Percentiles rank a stretch among this genome's conserved stretches.
Conservation (phyloP, 2,113 vertebrate species). For the Coturnix japonica region DNA sequence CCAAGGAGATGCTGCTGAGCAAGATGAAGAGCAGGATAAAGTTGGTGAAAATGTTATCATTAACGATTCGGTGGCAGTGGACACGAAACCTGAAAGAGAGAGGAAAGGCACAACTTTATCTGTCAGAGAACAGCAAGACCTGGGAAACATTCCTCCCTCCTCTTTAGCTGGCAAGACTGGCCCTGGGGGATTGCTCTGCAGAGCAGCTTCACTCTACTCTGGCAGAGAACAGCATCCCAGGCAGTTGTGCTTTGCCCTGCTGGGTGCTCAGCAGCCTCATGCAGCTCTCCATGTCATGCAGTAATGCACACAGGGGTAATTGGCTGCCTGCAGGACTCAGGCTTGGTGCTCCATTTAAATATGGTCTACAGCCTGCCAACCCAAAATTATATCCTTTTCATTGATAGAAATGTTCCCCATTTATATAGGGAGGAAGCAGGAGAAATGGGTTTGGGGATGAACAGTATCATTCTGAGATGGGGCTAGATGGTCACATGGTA, state of each 20-base stretch:
- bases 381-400: neutral
- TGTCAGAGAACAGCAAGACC: neutral
- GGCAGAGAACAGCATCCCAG: neutral
- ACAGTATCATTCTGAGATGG: neutral
- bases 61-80: constrained; percentile 96
- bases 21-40: constrained; percentile 99
- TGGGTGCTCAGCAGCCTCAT: neutral
- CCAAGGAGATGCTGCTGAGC: constrained; percentile 98
- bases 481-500: neutral
- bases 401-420: neutral
- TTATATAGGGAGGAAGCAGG: neutral
- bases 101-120: constrained; percentile 19
- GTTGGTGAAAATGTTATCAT: constrained; percentile 99
- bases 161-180: neutral
- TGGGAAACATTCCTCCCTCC: neutral
- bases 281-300: neutral
- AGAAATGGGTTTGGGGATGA: fast-evolving
- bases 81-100: constrained; percentile 88
- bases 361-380: neutral
- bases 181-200: neutral
- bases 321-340: neutral
- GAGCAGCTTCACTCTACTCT: neutral
- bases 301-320: neutral
- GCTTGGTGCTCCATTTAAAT: neutral
- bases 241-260: neutral